Evolutionary conservation across 2,888 invertebrate species (phyloP).

Genomic region (Caenorhabditis japonica): DNA sequence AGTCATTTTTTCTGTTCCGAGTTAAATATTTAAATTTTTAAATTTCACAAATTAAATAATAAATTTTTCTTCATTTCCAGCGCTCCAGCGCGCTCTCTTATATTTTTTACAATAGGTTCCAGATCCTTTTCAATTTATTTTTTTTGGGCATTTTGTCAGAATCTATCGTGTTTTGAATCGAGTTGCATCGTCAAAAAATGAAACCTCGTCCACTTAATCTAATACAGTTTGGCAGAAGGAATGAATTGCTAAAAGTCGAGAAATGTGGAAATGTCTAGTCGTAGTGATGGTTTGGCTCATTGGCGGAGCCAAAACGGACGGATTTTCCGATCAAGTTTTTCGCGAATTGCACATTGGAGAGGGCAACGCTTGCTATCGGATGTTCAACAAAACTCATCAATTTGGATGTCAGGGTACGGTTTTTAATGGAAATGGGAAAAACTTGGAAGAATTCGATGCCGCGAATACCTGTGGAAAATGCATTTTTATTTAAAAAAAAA

Average conservation of each 20-base stretch:
- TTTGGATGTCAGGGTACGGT: conserved; percentile 92
- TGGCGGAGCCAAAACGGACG: conserved; percentile 11
- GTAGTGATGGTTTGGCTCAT: conserved; percentile 20
- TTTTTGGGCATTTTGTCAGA: neutral
- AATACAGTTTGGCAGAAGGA: conserved; percentile 1
- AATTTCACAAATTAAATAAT: no score
- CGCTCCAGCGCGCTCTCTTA: no score
- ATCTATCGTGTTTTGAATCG: neutral
- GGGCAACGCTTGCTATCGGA: conserved; percentile 84
- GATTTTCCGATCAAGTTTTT: conserved; percentile 46
- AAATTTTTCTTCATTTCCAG: no score
- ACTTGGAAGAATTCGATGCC: no score
- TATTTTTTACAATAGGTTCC: no score
- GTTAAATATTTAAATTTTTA: no score
- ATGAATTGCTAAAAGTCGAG: conserved; percentile 9
- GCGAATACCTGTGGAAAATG: no score
- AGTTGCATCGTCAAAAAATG: neutral
- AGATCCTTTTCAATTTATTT: no score
- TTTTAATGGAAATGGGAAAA: neutral
- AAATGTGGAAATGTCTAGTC: conserved; percentile 25
- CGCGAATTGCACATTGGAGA: conserved; percentile 22
- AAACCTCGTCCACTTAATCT: neutral
- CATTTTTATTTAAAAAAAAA: no score
- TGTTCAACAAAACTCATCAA: conserved; percentile 94
- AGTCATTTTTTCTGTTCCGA: neutral